Conservation (phyloP, 2,113 vertebrate species). For the Gobio gobio region DNA sequence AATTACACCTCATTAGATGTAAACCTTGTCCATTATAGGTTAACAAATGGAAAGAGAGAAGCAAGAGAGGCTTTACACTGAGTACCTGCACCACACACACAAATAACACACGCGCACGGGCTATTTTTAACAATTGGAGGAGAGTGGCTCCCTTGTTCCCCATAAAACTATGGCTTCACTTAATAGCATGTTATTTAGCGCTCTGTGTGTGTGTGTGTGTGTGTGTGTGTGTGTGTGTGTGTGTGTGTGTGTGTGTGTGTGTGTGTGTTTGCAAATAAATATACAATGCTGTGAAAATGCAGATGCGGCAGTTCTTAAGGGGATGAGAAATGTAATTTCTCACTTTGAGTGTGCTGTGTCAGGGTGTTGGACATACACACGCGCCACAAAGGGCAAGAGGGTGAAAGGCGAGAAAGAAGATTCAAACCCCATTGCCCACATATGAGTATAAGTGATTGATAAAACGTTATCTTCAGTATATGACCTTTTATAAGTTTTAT, state of each 20-base stretch:
- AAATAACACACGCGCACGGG: background rate
- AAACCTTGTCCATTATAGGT: background rate
- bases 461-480: background rate
- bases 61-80: constrained; percentile 1
- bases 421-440: background rate
- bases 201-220: background rate
- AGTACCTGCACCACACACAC: background rate
- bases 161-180: constrained; percentile 13
- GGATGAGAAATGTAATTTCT: constrained; percentile 28
- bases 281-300: background rate
- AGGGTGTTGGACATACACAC: constrained; percentile 27
- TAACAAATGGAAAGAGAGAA: background rate
- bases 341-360: background rate
- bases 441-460: background rate
- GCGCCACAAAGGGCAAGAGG: background rate
- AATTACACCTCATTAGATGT: constrained; percentile 14
- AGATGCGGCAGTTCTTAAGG: constrained; percentile 16
- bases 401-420: background rate
- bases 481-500: background rate
- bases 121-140: constrained; percentile 14
- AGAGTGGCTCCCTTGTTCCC: constrained; percentile 9
- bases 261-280: constrained; percentile 2
- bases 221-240: background rate
- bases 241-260: background rate
- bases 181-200: constrained; percentile 12